Conservation (phyloP, 2,888 invertebrate species). For the Vesta saturnalis region DNA sequence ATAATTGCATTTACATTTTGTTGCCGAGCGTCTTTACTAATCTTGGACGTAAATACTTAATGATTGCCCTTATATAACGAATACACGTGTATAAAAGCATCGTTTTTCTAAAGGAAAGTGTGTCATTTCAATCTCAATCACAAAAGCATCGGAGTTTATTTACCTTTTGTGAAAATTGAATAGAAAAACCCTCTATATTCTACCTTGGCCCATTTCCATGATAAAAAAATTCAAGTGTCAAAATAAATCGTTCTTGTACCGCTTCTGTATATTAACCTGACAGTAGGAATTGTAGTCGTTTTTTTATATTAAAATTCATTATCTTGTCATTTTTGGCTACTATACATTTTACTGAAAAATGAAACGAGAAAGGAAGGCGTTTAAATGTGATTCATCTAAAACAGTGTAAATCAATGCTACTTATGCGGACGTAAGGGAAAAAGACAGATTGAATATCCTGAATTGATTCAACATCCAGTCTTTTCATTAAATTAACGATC, state of each 20-base stretch:
- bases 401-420: too few relatives aligned
- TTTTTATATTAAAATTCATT: too few relatives aligned
- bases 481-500: too few relatives aligned
- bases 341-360: too few relatives aligned
- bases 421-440: too few relatives aligned
- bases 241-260: slow-evolving; percentile 1
- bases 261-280: not conserved
- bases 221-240: not conserved
- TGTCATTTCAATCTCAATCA: slow-evolving; percentile 11
- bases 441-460: too few relatives aligned
- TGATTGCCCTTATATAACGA: not conserved
- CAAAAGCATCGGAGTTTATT: slow-evolving; percentile 6
- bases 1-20: slow-evolving; percentile 10
- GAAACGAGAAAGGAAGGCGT: too few relatives aligned
- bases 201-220: not conserved
- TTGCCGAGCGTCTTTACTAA: not conserved
- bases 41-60: not conserved
- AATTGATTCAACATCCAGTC: too few relatives aligned
- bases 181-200: not conserved
- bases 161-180: not conserved
- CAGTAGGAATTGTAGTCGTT: too few relatives aligned
- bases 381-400: too few relatives aligned
- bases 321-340: too few relatives aligned
- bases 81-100: not conserved
- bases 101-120: not conserved